Percentiles rank a stretch among this genome's conserved stretches.
phyloP scores from a whole-genome alignment of 2,113 vertebrate species.

The Cnemophilus loriae region DNA sequence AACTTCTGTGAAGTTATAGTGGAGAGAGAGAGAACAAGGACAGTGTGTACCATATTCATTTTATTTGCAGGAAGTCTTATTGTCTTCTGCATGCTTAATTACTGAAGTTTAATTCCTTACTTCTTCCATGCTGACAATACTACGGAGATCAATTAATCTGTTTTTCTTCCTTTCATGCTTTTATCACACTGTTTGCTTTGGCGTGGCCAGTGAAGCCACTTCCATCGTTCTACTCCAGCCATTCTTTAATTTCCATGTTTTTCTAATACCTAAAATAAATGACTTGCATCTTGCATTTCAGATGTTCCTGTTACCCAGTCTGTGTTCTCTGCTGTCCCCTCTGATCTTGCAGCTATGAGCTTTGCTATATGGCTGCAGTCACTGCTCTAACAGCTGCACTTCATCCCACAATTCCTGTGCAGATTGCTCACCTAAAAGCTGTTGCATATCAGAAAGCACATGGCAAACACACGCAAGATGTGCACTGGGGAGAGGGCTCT shows the following conservation, averaged over 20 bases:
- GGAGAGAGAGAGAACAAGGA: background rate
- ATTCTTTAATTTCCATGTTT: background rate
- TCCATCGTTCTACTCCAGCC: background rate
- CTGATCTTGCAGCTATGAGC: background rate
- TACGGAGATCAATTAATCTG: background rate
- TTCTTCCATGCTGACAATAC: background rate
- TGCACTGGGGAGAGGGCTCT: background rate
- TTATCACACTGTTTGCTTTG: background rate
- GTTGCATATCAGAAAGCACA: background rate
- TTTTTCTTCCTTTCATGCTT: background rate
- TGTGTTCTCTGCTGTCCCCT: background rate
- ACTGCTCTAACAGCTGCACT: background rate
- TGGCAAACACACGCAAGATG: background rate
- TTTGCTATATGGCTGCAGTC: background rate
- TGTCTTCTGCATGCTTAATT: background rate
- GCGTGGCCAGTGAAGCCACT: background rate
- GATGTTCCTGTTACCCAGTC: background rate
- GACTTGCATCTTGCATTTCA: background rate
- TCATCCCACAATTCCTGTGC: background rate
- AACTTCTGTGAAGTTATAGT: background rate
- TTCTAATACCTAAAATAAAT: background rate
- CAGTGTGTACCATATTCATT: background rate
- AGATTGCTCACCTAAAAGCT: background rate
- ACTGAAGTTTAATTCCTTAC: background rate
- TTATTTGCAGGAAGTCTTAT: background rate